Evolutionary conservation across 2,797 vertebrate genomes (phyloP), one percentile per base, ranked within the genome.

Genomic region (Myiothlypis coronata): DNA sequence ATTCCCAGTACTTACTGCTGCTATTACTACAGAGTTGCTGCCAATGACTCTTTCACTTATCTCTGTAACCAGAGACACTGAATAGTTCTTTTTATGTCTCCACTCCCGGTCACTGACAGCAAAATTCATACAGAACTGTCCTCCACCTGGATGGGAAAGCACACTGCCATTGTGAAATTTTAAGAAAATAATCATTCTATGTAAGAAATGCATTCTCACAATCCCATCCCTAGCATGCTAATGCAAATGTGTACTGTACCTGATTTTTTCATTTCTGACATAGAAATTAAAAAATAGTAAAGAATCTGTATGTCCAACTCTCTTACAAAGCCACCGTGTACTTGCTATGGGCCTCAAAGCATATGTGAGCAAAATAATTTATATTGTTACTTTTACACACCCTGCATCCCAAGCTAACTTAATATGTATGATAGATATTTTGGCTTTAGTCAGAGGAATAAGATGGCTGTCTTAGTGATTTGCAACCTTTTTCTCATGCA

Each of bases 21-120:
- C 94, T 97, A 94, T 98, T 97, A 96, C 96, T 93, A 91, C 76
- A 75, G 94, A 97, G 93, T 97, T 97, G 95, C 96, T 96, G 87
- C 94, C 93, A 72, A 77, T 95, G 91, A 97, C 88, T 95, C 95
- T 97, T 97, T 95, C 95, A 97, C 96, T 98, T 98, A 98, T 98
- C 98, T 97, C 97, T 97, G 81, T 93, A 96, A 94, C 93, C 96
- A 97, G 97, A 97, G 95, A 97, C 91, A 75, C 4, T 94, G 94
- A 97, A 96, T 87, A 84, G 89, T 26, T 93, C 95, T 93, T 98
- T 98, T 98, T 68, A 98, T 96, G 94, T 97, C 93, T 96, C 94
- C 82, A 96, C 93, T 97, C 97, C 77, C 68, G 61, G 96, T 97
- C 93, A 97, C 93, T 49, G 46, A 96, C 94, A 97, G 59, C 82